These are phyloP conservation scores for Stegophylla sp. DNA, from an alignment of 2,888 invertebrate genomes.

Conservation along the genomic window DNA sequence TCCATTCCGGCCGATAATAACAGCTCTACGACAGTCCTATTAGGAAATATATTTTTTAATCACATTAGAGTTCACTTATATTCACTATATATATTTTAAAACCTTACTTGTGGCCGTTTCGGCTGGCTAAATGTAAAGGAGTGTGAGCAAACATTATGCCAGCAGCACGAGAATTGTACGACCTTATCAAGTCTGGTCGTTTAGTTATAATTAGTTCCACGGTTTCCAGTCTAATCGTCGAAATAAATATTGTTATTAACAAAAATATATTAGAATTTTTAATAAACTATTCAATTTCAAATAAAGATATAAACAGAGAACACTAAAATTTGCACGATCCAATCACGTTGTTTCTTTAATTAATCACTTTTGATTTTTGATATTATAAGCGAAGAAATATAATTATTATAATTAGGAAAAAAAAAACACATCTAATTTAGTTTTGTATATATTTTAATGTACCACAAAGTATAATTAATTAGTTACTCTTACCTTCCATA, in stretches of 20 bases:
- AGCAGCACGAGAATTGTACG: constrained; percentile 68
- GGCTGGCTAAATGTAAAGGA: constrained; percentile 90
- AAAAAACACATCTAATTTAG: too few relatives aligned
- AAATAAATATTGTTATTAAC: constrained; percentile 34
- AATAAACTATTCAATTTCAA: too few relatives aligned
- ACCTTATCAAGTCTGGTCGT: constrained; percentile 82
- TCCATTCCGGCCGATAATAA: constrained; percentile 84
- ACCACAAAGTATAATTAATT: too few relatives aligned
- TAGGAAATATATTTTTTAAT: constrained; percentile 22
- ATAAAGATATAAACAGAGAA: background rate
- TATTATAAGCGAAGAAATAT: too few relatives aligned
- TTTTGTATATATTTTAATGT: too few relatives aligned
- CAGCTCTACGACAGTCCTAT: constrained; percentile 81
- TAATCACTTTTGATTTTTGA: too few relatives aligned
- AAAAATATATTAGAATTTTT: background rate
- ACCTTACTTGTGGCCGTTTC: constrained; percentile 86
- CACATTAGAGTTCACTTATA: background rate
- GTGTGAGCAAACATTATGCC: constrained; percentile 75
- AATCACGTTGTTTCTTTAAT: too few relatives aligned
- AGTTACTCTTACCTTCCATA: constrained; percentile 81
- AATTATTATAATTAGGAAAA: too few relatives aligned
- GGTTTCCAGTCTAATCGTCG: constrained; percentile 75
- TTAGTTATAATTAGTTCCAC: constrained; percentile 85
- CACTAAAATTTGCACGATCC: too few relatives aligned
- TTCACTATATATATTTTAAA: background rate